Conservation (phyloP, 2,797 vertebrate genomes). For the Eidolon dupreanum region DNA sequence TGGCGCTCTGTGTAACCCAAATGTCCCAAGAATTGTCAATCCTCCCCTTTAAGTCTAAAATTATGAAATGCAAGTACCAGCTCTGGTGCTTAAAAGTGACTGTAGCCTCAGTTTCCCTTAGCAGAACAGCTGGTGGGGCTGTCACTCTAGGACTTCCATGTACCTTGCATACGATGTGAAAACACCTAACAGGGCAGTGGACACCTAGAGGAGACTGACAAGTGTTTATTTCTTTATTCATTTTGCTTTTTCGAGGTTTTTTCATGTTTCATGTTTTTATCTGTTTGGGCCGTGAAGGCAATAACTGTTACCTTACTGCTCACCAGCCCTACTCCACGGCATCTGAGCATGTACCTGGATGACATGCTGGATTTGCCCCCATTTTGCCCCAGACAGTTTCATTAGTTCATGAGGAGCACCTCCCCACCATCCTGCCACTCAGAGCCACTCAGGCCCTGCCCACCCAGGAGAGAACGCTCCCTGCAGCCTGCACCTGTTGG, state of each 20-base stretch:
- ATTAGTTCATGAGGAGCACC: not conserved
- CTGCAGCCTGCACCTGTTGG: not conserved
- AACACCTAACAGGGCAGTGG: not conserved
- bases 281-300: not conserved
- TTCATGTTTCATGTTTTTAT: not conserved
- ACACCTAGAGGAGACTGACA: not conserved
- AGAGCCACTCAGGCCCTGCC: not conserved
- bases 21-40: slow-evolving; percentile 25
- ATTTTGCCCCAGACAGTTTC: not conserved
- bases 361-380: too few species aligned
- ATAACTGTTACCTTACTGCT: not conserved
- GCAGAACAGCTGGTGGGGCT: not conserved
- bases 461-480: not conserved
- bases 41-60: slow-evolving; percentile 34
- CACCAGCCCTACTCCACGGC: not conserved
- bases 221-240: not conserved
- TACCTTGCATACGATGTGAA: not conserved
- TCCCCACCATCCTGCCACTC: not conserved
- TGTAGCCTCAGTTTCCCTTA: slow-evolving; percentile 36
- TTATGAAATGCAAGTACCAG: not conserved
- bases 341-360: not conserved
- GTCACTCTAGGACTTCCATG: not conserved
- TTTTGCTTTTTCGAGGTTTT: not conserved
- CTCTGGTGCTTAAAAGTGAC: not conserved
- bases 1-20: slow-evolving; percentile 21